These are phyloP conservation scores for Tetanocera ferruginea DNA, from an alignment of 2,888 invertebrate genomes.

Conservation along the genomic window DNA sequence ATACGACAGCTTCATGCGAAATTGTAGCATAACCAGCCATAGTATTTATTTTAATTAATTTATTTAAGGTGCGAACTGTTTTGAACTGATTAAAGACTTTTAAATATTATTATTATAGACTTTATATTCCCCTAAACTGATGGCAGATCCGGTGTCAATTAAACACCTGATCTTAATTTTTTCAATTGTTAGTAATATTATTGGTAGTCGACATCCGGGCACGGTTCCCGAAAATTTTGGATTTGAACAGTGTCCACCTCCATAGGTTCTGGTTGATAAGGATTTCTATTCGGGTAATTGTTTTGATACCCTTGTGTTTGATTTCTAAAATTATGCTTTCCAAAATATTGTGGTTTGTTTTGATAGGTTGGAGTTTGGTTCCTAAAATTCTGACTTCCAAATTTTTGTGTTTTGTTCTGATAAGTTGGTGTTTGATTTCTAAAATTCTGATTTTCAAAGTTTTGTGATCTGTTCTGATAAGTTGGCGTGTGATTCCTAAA, in stretches of 20 bases:
- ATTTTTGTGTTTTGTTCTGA: no score
- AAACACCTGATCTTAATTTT: not conserved
- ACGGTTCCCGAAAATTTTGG: not conserved
- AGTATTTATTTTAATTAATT: not conserved
- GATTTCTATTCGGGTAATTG: not conserved
- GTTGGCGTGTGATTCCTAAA: no score
- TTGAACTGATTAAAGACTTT: not conserved
- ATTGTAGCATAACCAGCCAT: not conserved
- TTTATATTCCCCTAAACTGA: not conserved
- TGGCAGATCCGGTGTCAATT: not conserved
- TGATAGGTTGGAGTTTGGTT: no score
- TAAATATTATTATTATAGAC: no score
- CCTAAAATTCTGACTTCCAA: no score
- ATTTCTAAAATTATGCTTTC: no score
- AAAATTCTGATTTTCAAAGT: no score
- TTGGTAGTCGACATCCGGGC: not conserved
- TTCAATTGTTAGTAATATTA: not conserved
- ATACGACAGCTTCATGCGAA: not conserved
- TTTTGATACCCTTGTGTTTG: no score
- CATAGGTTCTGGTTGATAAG: not conserved
- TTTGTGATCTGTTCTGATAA: no score
- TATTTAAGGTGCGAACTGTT: not conserved
- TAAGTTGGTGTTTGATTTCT: no score
- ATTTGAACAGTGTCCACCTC: not conserved
- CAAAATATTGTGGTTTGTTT: no score